Evolutionary conservation across 2,797 vertebrate genomes (phyloP).

Genomic region (Scolopax rusticola): DNA sequence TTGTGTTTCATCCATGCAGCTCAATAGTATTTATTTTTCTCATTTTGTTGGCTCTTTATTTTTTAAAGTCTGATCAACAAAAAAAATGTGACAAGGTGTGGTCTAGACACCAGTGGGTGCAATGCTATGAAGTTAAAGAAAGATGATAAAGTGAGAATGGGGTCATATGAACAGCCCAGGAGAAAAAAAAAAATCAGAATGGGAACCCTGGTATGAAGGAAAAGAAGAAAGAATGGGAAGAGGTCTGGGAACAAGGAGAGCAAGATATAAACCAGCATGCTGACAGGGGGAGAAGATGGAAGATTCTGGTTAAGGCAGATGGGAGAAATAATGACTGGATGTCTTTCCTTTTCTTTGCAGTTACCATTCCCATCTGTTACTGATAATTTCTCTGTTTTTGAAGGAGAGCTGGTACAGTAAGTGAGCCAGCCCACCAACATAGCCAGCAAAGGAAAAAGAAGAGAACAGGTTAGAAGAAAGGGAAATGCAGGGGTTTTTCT

Average conservation of each 20-base stretch:
- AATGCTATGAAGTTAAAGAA: background rate
- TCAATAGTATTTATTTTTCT: background rate
- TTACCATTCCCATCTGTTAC: constrained; percentile 45
- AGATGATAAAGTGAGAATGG: background rate
- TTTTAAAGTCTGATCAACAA: background rate
- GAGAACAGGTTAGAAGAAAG: constrained; percentile 53
- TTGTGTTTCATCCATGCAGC: background rate
- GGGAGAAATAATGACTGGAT: background rate
- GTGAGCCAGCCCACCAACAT: constrained; percentile 59
- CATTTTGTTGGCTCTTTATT: background rate
- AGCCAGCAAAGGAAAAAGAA: constrained; percentile 28
- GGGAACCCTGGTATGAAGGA: background rate
- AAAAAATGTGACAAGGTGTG: background rate
- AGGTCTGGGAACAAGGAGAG: background rate
- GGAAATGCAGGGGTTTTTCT: constrained; percentile 21
- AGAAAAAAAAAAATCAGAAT: background rate
- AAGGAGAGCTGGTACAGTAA: constrained; percentile 41
- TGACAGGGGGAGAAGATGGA: background rate
- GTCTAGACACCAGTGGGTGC: background rate
- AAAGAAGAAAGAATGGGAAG: background rate
- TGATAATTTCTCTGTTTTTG: constrained; percentile 58
- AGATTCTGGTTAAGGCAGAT: background rate
- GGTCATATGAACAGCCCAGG: background rate
- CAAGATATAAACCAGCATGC: background rate
- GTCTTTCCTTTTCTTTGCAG: background rate